These are phyloP conservation scores for Mustela lutreola DNA, from an alignment of 2,113 vertebrate species.

Conservation along the genomic window DNA sequence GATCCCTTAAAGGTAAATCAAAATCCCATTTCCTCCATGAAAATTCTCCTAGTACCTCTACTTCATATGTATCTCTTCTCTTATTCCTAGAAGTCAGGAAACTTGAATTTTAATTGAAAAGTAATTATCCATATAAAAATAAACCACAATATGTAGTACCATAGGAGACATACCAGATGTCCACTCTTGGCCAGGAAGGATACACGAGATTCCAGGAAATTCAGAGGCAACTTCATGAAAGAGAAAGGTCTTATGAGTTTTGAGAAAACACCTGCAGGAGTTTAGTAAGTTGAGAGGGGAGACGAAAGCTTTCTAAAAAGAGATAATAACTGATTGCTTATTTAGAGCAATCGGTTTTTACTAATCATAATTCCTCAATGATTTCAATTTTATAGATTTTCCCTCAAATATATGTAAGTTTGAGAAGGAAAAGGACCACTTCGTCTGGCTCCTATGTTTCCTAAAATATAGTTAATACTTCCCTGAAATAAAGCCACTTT, in stretches of 20 bases:
- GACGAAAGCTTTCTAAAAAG: background rate
- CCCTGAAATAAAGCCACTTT: background rate
- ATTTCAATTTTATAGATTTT: background rate
- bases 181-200: background rate
- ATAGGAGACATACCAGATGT: background rate
- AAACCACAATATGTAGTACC: background rate
- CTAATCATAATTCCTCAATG: background rate
- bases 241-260: background rate
- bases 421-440: background rate
- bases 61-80: background rate
- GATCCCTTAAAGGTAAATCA: background rate
- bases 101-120: background rate
- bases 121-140: background rate
- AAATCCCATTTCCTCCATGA: background rate
- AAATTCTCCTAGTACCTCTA: background rate
- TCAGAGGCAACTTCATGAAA: background rate
- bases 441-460: background rate
- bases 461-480: background rate
- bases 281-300: background rate
- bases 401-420: background rate
- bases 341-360: background rate
- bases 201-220: background rate
- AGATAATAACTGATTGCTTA: background rate
- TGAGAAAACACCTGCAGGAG: background rate
- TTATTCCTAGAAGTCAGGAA: background rate